phyloP scores from a whole-genome alignment of 1,140 invertebrate species.

The Lutraria rhynchaena region DNA sequence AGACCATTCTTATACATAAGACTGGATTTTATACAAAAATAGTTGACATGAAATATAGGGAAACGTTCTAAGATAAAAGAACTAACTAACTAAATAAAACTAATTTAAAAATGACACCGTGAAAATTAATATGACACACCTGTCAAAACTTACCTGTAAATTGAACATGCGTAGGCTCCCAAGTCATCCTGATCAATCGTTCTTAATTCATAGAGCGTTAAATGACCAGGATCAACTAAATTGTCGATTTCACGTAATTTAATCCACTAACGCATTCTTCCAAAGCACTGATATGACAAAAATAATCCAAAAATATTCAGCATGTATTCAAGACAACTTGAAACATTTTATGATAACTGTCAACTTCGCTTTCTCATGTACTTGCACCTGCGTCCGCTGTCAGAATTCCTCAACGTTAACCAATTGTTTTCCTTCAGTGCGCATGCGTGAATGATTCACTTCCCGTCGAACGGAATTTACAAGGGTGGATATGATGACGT shows the following conservation, averaged over 20 bases:
- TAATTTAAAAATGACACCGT: no score
- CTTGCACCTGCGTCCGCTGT: neutral
- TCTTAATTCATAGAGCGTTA: conserved; percentile 14
- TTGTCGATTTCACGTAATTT: neutral
- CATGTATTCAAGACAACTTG: neutral
- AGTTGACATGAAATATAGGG: no score
- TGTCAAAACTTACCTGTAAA: conserved; percentile 54
- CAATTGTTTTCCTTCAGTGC: neutral
- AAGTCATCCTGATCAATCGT: conserved; percentile 52
- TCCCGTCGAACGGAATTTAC: neutral
- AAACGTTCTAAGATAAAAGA: no score
- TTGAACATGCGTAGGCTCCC: conserved; percentile 59
- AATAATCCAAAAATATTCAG: neutral
- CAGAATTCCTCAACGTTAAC: neutral
- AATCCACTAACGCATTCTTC: neutral
- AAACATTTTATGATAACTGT: neutral
- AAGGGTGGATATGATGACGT: no score
- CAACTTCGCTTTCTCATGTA: neutral
- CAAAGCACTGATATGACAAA: neutral
- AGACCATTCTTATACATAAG: no score
- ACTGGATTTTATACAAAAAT: no score
- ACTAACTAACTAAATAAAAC: no score
- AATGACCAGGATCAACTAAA: conserved; percentile 15
- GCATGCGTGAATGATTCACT: conserved; percentile 14
- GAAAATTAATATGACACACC: neutral